These are phyloP conservation scores for Arenaria interpres DNA, from an alignment of 2,113 vertebrate species.

Conservation along the genomic window DNA sequence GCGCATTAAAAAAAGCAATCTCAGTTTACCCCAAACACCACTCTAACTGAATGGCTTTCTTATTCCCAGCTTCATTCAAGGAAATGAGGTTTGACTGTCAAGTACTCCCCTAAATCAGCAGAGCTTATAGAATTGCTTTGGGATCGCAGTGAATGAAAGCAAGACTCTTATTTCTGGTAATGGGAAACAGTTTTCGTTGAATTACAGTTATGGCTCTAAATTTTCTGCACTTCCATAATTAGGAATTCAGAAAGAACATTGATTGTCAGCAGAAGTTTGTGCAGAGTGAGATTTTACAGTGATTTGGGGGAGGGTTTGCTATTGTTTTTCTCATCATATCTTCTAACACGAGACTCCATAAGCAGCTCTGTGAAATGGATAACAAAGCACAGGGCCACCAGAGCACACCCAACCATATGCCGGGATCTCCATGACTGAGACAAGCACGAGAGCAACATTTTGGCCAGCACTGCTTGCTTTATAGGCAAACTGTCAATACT, in stretches of 20 bases:
- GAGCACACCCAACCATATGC: fast-evolving
- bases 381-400: not conserved
- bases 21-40: not conserved
- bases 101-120: not conserved
- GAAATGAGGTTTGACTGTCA: constrained; percentile 10
- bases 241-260: not conserved
- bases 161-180: not conserved
- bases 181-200: not conserved
- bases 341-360: not conserved
- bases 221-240: not conserved
- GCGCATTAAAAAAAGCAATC: not conserved
- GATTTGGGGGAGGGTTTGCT: not conserved
- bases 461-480: not conserved
- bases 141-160: not conserved
- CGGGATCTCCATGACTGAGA: not conserved
- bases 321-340: not conserved
- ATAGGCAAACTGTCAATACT: not conserved
- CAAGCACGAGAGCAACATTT: not conserved
- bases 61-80: not conserved
- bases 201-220: not conserved
- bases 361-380: not conserved
- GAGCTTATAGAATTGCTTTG: not conserved
- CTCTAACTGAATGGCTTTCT: not conserved
- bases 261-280: not conserved
- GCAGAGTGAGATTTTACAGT: not conserved